These are phyloP conservation scores for Climacteris rufus DNA, from an alignment of 2,113 vertebrate genomes.

Conservation along the genomic window DNA sequence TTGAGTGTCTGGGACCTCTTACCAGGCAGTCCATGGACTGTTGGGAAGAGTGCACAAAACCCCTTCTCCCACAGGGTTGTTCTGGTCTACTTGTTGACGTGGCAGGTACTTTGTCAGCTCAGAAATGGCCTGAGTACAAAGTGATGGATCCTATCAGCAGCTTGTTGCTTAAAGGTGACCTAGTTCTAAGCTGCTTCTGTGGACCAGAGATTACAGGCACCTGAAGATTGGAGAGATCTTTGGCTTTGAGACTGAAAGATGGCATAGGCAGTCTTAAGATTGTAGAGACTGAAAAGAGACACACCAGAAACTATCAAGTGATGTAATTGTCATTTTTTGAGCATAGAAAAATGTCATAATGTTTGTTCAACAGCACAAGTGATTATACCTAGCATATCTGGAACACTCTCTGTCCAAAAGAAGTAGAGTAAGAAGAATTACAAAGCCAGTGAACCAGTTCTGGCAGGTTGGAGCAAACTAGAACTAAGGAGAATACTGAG, in stretches of 20 bases:
- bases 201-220: background rate
- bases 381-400: background rate
- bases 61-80: background rate
- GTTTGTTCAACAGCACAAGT: background rate
- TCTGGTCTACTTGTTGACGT: background rate
- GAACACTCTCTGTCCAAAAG: background rate
- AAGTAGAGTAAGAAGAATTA: background rate
- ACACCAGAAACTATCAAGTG: background rate
- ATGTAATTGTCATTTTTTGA: background rate
- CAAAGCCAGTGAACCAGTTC: background rate
- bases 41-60: background rate
- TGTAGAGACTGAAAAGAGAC: background rate
- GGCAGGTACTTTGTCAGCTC: background rate
- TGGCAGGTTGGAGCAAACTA: background rate
- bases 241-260: background rate
- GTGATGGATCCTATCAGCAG: background rate
- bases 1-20: background rate
- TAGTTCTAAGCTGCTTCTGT: background rate
- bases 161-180: background rate
- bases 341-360: accelerated
- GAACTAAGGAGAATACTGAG: background rate
- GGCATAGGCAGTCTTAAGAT: background rate
- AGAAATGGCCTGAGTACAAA: background rate
- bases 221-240: background rate
- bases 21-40: accelerated